A percentile compares a stretch with the other conserved stretches of the same genome.
Conservation (phyloP, 2,113 vertebrate genomes). For the Ochotona princeps region DNA sequence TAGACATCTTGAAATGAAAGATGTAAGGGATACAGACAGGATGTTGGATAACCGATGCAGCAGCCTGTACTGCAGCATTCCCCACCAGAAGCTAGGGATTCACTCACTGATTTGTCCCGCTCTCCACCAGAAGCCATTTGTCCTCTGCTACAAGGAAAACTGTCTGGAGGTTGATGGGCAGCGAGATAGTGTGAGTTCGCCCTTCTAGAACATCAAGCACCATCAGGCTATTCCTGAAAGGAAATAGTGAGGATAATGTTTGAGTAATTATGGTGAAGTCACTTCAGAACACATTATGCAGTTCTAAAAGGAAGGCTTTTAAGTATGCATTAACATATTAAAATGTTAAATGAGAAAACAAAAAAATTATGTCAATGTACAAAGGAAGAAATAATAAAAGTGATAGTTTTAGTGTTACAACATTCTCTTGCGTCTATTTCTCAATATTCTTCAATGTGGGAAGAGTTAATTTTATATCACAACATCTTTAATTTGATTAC, state of each 20-base stretch:
- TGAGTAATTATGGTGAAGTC: not conserved
- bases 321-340: not conserved
- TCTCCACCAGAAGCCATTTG: conserved; percentile 95
- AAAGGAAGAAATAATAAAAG: not conserved
- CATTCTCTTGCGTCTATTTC: not conserved
- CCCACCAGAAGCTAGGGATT: not conserved
- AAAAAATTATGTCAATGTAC: not conserved
- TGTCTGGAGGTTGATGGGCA: conserved; percentile 92
- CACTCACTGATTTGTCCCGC: conserved; percentile 91
- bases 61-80: not conserved
- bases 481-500: conserved; percentile 2
- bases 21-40: not conserved
- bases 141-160: conserved; percentile 96
- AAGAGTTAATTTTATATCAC: conserved; percentile 22
- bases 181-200: conserved; percentile 91
- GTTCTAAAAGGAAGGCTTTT: not conserved
- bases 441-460: not conserved
- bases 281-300: not conserved
- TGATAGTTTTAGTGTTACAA: rapidly evolving
- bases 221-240: conserved; percentile 89
- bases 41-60: not conserved
- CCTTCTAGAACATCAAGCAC: conserved; percentile 96
- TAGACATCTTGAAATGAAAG: not conserved
- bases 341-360: conserved; percentile 6
- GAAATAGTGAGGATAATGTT: not conserved